phyloP scores from a whole-genome alignment of 2,113 vertebrate genomes.

The Macquaria ambigua region DNA sequence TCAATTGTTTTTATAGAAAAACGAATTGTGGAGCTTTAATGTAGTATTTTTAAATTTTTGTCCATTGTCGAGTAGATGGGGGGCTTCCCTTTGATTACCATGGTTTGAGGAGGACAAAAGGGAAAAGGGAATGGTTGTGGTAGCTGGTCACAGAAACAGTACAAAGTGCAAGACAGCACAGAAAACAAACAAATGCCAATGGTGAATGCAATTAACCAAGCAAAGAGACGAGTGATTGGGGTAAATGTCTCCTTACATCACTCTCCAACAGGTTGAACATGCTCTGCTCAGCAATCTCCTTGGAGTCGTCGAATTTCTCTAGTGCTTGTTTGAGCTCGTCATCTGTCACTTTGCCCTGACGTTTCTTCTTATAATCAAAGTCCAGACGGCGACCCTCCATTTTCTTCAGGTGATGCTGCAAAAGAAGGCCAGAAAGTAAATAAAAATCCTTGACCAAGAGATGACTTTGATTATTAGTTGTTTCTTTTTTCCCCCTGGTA shows the following conservation, averaged over 20 bases:
- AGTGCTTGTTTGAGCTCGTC: slow-evolving; percentile 96
- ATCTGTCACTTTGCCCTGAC: slow-evolving; percentile 95
- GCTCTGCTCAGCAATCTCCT: slow-evolving; percentile 97
- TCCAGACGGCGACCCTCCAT: slow-evolving; percentile 95
- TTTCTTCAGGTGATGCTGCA: slow-evolving; percentile 98
- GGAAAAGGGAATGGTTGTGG: not conserved
- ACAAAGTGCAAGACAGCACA: not conserved
- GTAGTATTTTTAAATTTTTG: not conserved
- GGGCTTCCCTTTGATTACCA: not conserved
- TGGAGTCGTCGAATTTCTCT: slow-evolving; percentile 98
- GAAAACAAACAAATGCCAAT: not conserved
- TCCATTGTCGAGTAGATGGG: too few species aligned
- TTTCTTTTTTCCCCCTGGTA: too few species aligned
- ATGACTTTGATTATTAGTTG: not conserved
- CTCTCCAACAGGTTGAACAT: slow-evolving; percentile 99
- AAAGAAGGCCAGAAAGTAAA: slow-evolving; percentile 6
- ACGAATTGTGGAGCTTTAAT: not conserved
- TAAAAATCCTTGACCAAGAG: not conserved
- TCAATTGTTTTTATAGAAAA: not conserved
- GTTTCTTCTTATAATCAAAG: slow-evolving; percentile 99
- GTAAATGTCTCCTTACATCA: slow-evolving; percentile 88
- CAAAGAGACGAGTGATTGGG: too few species aligned
- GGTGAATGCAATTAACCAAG: not conserved
- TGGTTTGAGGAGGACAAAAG: not conserved
- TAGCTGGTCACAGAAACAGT: too few species aligned